phyloP scores from a whole-genome alignment of 1,140 invertebrate species.

The Chionoecetes opilio region DNA sequence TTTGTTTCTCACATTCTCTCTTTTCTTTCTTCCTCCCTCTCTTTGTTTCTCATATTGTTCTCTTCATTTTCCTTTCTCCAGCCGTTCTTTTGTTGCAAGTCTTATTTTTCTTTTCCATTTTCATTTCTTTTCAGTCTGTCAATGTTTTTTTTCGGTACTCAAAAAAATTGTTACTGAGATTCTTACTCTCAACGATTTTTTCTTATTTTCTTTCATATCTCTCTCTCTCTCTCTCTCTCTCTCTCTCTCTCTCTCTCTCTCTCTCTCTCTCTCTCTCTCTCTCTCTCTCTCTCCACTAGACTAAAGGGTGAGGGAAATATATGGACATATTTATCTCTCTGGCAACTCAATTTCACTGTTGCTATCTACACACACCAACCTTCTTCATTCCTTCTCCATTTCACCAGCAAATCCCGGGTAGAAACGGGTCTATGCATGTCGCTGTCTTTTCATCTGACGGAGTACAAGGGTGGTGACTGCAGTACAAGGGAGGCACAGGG shows the following conservation, averaged over 20 bases:
- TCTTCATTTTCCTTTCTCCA: too few relatives aligned
- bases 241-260: not conserved
- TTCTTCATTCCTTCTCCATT: too few relatives aligned
- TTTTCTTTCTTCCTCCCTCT: too few relatives aligned
- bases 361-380: not conserved
- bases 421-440: not conserved
- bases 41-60: too few relatives aligned
- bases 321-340: not conserved
- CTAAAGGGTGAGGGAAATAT: not conserved
- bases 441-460: not conserved
- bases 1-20: too few relatives aligned
- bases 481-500: too few relatives aligned
- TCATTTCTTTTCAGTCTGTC: too few relatives aligned
- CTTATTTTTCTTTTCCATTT: too few relatives aligned
- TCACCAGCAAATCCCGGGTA: not conserved
- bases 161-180: too few relatives aligned
- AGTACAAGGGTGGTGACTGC: not conserved
- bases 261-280: not conserved
- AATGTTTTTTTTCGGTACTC: too few relatives aligned
- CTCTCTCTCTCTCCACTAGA: not conserved
- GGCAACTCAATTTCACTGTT: constrained; percentile 4
- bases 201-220: not conserved
- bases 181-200: too few relatives aligned
- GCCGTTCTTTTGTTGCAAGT: too few relatives aligned
- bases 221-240: not conserved